These are phyloP conservation scores for Tylochromis polylepis DNA, from an alignment of 2,113 vertebrate species.

Conservation along the genomic window DNA sequence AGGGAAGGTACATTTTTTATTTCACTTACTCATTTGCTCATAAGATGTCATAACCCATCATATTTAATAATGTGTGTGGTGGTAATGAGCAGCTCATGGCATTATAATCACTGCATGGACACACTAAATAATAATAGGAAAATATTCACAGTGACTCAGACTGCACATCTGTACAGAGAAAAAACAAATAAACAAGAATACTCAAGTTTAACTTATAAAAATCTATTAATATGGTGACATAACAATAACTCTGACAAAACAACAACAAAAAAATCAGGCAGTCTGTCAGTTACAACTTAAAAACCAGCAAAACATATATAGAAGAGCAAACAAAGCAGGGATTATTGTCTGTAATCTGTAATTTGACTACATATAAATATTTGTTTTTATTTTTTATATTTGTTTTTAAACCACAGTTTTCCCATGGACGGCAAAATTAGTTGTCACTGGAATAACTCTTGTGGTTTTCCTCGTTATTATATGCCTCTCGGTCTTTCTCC, in stretches of 20 bases:
- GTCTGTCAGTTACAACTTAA: fast-evolving
- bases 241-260: background rate
- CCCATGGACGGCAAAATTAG: background rate
- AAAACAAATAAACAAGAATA: no score
- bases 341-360: background rate
- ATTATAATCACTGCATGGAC: background rate
- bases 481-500: background rate
- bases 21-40: background rate
- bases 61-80: background rate
- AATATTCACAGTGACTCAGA: background rate
- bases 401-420: background rate
- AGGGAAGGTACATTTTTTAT: background rate
- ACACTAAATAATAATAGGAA: background rate
- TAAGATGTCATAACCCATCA: background rate
- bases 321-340: background rate
- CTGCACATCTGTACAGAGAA: no score
- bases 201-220: fast-evolving
- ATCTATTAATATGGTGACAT: background rate
- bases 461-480: background rate
- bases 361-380: background rate
- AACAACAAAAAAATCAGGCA: background rate
- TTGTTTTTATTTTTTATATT: background rate
- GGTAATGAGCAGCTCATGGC: background rate
- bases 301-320: background rate
- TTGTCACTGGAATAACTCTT: background rate